phyloP scores from a whole-genome alignment of 2,113 vertebrate genomes.

The Zosterops lateralis region DNA sequence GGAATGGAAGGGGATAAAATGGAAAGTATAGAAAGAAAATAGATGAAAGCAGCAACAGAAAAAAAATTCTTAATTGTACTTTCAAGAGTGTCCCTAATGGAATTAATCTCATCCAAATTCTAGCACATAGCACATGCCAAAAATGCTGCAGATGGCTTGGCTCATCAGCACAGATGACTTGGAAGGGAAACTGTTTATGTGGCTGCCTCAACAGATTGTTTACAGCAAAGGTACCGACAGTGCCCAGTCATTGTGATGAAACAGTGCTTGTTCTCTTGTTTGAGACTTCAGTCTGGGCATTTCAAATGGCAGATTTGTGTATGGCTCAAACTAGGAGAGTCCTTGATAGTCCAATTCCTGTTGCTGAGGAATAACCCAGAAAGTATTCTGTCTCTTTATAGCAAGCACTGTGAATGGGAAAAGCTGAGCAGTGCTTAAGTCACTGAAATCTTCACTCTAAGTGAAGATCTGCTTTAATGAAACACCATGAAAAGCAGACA shows the following conservation, averaged over 20 bases:
- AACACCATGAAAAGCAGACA: not conserved
- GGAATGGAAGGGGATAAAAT: not conserved
- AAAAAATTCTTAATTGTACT: not conserved
- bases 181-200: slow-evolving; percentile 12
- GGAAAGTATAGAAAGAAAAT: not conserved
- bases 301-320: not conserved
- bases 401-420: not conserved
- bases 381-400: not conserved
- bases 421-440: not conserved
- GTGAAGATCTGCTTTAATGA: not conserved
- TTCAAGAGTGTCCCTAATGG: not conserved
- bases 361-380: not conserved
- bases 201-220: slow-evolving; percentile 56
- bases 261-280: not conserved
- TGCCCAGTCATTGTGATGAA: slow-evolving; percentile 43
- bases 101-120: slow-evolving; percentile 12
- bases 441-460: not conserved
- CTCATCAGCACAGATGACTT: not conserved
- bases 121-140: not conserved
- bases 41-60: not conserved
- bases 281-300: not conserved
- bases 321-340: not conserved
- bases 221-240: not conserved
- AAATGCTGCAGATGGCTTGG: slow-evolving; percentile 42
- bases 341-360: not conserved